Percentiles rank a stretch among this genome's conserved stretches.
Evolutionary conservation across 1,140 invertebrate genomes (phyloP).

Genomic region (Hycleus phaleratus): DNA sequence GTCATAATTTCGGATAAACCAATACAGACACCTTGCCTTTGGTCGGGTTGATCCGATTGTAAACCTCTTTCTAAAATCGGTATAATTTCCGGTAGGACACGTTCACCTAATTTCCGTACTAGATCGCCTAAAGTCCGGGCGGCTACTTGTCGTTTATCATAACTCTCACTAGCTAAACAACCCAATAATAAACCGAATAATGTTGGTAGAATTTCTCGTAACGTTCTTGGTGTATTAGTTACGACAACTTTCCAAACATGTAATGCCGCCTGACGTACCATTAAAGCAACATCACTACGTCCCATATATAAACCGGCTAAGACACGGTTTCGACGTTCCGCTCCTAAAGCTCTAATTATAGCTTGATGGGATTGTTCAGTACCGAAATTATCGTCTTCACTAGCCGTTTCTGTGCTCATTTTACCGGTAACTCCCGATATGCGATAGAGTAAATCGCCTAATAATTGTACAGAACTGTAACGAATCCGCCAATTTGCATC

Average conservation of each 20-base stretch:
- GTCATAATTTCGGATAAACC: conserved; percentile 97
- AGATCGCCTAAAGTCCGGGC: conserved; percentile 94
- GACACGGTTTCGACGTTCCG: conserved; percentile 84
- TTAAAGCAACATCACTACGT: conserved; percentile 89
- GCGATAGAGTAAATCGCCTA: conserved; percentile 93
- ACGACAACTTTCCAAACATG: conserved; percentile 98
- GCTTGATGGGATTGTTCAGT: conserved; percentile 92
- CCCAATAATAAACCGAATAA: conserved; percentile 86
- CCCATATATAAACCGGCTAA: conserved; percentile 96
- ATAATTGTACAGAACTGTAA: conserved; percentile 90
- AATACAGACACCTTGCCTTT: conserved; percentile 96
- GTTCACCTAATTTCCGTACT: conserved; percentile 94
- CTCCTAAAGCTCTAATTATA: conserved; percentile 81
- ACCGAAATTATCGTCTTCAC: conserved; percentile 98
- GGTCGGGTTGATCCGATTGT: conserved; percentile 83
- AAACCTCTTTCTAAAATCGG: conserved; percentile 92
- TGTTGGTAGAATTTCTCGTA: conserved; percentile 94
- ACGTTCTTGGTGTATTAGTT: conserved; percentile 89
- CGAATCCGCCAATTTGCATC: conserved; percentile 98
- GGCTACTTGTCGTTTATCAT: conserved; percentile 92
- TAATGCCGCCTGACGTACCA: conserved; percentile 93
- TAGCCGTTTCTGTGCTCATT: conserved; percentile 97
- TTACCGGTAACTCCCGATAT: conserved; percentile 97
- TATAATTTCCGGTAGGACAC: conserved; percentile 96
- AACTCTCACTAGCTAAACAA: conserved; percentile 90